phyloP scores from a whole-genome alignment of 30 jellyfish, hydroid and myxozoan species.

The Catostylus mosaicus region DNA sequence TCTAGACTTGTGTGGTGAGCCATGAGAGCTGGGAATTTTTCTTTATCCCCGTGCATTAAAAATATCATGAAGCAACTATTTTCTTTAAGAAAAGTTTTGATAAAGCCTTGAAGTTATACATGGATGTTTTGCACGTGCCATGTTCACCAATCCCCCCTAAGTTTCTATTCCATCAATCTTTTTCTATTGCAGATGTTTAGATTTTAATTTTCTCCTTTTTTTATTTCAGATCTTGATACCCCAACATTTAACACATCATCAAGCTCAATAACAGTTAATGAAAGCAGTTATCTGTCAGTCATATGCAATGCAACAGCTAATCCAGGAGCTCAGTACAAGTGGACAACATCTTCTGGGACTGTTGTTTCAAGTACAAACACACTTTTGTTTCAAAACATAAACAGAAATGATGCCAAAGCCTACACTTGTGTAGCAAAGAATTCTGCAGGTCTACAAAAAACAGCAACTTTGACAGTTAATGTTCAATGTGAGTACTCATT shows the following conservation, averaged over 20 bases:
- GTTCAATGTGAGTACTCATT: constrained; percentile 6
- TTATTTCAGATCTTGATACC: constrained; percentile 16
- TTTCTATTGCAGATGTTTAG: constrained; percentile 7
- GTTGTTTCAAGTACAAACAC: constrained; percentile 1
- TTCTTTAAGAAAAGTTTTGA: too few species aligned
- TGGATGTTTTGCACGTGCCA: too few species aligned
- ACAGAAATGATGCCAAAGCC: constrained; percentile 18
- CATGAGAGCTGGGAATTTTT: too few species aligned
- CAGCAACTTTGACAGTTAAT: neutral
- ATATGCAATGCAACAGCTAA: constrained; percentile 7
- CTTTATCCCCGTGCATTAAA: too few species aligned
- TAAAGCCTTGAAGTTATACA: too few species aligned
- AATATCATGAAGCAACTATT: too few species aligned
- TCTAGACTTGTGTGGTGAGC: too few species aligned
- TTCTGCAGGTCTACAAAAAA: constrained; percentile 17
- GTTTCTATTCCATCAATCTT: too few species aligned
- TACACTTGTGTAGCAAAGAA: constrained; percentile 31
- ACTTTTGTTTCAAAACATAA: neutral
- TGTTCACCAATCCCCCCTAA: too few species aligned
- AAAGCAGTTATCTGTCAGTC: constrained; percentile 4
- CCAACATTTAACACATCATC: constrained; percentile 1
- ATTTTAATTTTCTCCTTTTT: neutral
- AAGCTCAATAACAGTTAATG: neutral
- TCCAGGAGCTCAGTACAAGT: constrained; percentile 19
- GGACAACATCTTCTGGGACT: constrained; percentile 8